Evolutionary conservation across 2,888 invertebrate species (phyloP), one percentile per base, ranked within the genome.

Genomic region (Phoenoteleia sp.): DNA sequence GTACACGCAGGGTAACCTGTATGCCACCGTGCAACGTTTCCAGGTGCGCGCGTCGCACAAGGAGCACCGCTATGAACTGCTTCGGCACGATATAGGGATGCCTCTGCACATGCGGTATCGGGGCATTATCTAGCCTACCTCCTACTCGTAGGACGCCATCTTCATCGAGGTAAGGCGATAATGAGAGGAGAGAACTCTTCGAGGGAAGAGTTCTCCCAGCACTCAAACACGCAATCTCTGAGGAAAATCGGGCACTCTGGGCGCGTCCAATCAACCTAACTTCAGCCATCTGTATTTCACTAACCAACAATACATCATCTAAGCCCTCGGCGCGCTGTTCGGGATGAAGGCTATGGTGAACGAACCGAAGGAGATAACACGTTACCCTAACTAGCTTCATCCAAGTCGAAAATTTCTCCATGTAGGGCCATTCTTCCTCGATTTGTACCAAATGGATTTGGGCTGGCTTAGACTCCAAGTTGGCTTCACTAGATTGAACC

Each of bases 71-170:
- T 5, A 45, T 2, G 25, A 79, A 39, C 4, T 33, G 15, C 7
- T 52, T 45, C 6, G 86, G 76, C 3, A 88, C 27, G 1, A 88
- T 15, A 15, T 84, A 77, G 21, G 81, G 81, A 56, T 86, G 80
- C 52, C 71, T 75, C 36, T 71, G 49, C 1, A 79, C 75, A 25
- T 45, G 72, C 7, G 45, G 45, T n/a, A 86, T 21, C 0, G 45
- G 17, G 2, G 83, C 60, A 49, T 87, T 47, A 33, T 67, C 25
- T 11, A 87, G 49, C 58, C 87, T 36, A 15, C 86, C 86, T 13
- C 85, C 87, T 1, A 87, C 84, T 54, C 85, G 47, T 19, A 87
- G 17, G 11, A 86, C 17, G 3, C 67, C 82, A 9, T 67, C 39
- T 13, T 67, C 15, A 56, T 87, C 86, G 0, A 87, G 3, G 52